These are phyloP conservation scores for Ceratoteleas bidentatus DNA, from an alignment of 1,140 invertebrate species.

Conservation along the genomic window DNA sequence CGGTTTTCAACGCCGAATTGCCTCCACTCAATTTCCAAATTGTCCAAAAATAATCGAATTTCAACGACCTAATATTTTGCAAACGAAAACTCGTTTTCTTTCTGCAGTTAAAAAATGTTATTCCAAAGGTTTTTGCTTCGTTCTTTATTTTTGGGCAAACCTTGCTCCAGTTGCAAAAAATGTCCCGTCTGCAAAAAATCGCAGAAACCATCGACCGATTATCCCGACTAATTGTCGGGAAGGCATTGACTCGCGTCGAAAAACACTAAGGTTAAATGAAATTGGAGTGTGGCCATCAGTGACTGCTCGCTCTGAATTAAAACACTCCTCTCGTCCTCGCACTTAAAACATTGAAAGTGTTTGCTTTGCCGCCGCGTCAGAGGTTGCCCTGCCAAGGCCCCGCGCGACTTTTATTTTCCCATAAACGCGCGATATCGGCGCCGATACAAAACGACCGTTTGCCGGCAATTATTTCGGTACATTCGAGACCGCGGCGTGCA, in stretches of 20 bases:
- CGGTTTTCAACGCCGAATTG: too few species aligned
- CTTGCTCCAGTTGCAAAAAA: neutral
- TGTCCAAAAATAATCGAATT: too few species aligned
- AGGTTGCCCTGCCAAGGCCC: conserved; percentile 13
- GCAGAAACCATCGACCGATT: neutral
- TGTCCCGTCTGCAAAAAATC: neutral
- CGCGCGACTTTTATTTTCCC: neutral
- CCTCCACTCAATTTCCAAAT: too few species aligned
- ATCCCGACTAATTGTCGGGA: too few species aligned
- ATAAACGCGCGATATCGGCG: neutral
- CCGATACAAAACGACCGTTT: too few species aligned
- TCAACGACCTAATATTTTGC: too few species aligned
- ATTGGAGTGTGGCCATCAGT: conserved; percentile 31
- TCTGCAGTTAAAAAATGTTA: too few species aligned
- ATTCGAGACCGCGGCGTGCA: too few species aligned
- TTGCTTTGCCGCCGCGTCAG: conserved; percentile 22
- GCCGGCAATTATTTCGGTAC: too few species aligned
- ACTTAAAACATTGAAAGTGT: conserved; percentile 39
- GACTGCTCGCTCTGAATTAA: conserved; percentile 15
- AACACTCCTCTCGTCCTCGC: conserved; percentile 16
- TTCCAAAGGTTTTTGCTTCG: too few species aligned
- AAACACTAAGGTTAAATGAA: conserved; percentile 13
- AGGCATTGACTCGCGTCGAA: too few species aligned
- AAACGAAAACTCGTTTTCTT: neutral
- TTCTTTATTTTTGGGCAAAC: neutral